A percentile compares a stretch with the other conserved stretches of the same genome.
These are phyloP conservation scores for Morbakka virulenta DNA, from an alignment of 30 jellyfish, hydroid and myxozoan species.

Conservation along the genomic window DNA sequence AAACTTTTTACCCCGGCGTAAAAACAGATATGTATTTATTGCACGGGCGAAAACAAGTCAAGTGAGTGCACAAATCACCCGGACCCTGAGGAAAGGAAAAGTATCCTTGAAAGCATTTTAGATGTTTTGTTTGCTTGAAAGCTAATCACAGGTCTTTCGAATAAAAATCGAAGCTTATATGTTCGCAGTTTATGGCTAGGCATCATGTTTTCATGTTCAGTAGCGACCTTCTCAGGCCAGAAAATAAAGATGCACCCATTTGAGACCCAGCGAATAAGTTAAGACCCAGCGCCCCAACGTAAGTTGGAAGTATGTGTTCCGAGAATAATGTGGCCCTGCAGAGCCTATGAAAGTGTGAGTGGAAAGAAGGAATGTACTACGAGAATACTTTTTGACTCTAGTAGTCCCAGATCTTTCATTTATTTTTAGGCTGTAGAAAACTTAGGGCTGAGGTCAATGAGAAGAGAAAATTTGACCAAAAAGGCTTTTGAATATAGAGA, in stretches of 20 bases:
- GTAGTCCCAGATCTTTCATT: background rate
- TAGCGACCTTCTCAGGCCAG: background rate
- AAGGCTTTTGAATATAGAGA: background rate
- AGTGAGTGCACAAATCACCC: background rate
- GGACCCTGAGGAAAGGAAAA: constrained; percentile 10
- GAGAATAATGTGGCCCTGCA: background rate
- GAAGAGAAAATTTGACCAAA: background rate
- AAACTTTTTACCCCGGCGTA: background rate
- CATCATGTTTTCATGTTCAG: background rate
- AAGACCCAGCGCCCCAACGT: background rate
- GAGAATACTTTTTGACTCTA: background rate
- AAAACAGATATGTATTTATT: background rate
- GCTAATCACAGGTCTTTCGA: background rate
- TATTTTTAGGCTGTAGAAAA: background rate
- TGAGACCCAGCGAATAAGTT: background rate
- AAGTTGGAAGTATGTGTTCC: background rate
- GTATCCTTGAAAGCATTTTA: constrained; percentile 30
- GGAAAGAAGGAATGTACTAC: background rate
- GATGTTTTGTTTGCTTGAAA: constrained; percentile 38
- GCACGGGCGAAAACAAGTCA: background rate
- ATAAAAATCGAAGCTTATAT: background rate
- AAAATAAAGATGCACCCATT: background rate
- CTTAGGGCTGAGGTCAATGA: background rate
- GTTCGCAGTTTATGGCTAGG: background rate
- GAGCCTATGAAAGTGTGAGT: background rate